A percentile compares a stretch with the other conserved stretches of the same genome.
These are phyloP conservation scores for Clunio marinus DNA, from an alignment of 2,888 invertebrate species.

Conservation along the genomic window DNA sequence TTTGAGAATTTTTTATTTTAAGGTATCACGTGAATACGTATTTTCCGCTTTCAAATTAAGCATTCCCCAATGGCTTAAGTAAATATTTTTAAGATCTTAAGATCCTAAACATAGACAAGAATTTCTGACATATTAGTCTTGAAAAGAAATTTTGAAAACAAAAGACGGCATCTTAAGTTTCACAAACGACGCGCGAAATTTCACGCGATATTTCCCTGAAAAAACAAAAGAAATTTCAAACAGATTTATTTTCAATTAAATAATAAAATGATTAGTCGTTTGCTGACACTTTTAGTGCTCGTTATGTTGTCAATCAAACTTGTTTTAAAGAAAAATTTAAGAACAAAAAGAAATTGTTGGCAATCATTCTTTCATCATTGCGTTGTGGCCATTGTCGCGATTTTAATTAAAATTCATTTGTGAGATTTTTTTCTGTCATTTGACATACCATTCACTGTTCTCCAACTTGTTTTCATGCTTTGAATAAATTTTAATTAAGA, in stretches of 20 bases:
- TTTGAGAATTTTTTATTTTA: no score
- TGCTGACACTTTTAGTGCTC: slow-evolving; percentile 15
- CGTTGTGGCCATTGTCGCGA: slow-evolving; percentile 31
- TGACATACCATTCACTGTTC: neutral
- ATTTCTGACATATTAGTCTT: no score
- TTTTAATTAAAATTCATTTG: slow-evolving; percentile 31
- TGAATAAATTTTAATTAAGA: slow-evolving; percentile 21
- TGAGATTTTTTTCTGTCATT: slow-evolving; percentile 13
- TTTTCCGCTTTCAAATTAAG: no score
- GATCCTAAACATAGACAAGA: no score
- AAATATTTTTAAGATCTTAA: no score
- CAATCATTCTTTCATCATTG: neutral
- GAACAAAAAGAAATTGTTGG: neutral
- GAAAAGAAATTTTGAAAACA: no score
- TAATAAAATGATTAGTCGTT: slow-evolving; percentile 38
- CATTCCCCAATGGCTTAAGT: no score
- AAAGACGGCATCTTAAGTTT: neutral
- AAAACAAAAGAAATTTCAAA: no score
- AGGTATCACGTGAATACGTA: no score
- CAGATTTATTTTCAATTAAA: no score
- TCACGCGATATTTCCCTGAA: no score
- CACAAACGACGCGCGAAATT: neutral
- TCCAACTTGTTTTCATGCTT: neutral
- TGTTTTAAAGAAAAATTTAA: neutral
- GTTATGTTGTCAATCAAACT: slow-evolving; percentile 33